Evolutionary conservation across 2,797 vertebrate species (phyloP).

Genomic region (Danio aesculapii): DNA sequence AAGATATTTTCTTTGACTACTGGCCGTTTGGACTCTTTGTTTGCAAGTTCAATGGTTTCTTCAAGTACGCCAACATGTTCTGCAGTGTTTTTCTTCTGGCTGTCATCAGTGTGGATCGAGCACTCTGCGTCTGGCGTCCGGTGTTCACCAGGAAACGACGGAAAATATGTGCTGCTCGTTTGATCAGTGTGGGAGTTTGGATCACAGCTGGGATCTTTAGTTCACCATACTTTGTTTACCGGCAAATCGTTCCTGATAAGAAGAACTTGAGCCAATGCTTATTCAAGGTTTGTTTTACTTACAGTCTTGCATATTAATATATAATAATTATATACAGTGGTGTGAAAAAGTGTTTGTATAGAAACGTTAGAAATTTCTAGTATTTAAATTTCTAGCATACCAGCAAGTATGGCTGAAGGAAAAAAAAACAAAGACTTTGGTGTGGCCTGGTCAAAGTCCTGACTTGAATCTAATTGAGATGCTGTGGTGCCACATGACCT

Average conservation of each 20-base stretch:
- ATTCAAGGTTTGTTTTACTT: conserved; percentile 64
- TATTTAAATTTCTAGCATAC: no score
- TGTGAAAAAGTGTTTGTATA: no score
- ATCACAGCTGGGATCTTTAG: conserved; percentile 66
- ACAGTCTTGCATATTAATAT: no score
- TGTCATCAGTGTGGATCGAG: conserved; percentile 78
- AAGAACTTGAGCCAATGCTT: conserved; percentile 76
- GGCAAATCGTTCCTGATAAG: conserved; percentile 62
- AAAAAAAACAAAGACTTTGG: no score
- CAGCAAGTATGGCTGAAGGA: no score
- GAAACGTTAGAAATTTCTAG: no score
- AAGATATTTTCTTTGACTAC: background rate
- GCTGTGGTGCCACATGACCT: no score
- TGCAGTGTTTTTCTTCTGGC: conserved; percentile 79
- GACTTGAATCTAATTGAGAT: no score
- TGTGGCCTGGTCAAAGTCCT: no score
- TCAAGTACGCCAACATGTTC: conserved; percentile 82
- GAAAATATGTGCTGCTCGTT: background rate
- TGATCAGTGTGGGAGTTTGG: conserved; percentile 69
- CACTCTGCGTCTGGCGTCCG: conserved; percentile 72
- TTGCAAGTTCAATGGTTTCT: conserved; percentile 80
- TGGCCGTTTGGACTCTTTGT: conserved; percentile 74
- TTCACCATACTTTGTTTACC: conserved; percentile 73
- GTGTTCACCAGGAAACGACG: conserved; percentile 53
- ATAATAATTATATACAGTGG: no score